Conservation (phyloP, 2,888 invertebrate species). For the Mellilla xanthometata region DNA sequence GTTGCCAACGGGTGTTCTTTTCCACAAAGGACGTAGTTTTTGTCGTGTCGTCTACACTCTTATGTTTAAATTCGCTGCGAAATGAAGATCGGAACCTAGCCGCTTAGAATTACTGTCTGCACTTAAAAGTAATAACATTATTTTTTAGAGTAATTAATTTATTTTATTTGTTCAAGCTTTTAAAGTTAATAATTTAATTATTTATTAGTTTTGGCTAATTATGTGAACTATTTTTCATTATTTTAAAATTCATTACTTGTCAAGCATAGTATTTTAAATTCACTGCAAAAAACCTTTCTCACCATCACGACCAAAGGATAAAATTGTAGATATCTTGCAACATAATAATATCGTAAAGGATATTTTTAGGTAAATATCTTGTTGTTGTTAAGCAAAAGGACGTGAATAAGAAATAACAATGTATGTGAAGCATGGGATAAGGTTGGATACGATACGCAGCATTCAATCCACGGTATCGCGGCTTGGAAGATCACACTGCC, state of each 20-base stretch:
- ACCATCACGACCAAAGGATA: too few relatives aligned
- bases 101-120: conserved; percentile 36
- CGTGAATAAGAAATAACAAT: conserved; percentile 57
- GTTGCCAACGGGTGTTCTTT: conserved; percentile 24
- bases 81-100: conserved; percentile 38
- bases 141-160: too few relatives aligned
- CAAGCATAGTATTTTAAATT: too few relatives aligned
- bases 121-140: too few relatives aligned
- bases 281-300: too few relatives aligned
- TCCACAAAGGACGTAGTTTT: conserved; percentile 42
- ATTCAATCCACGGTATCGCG: conserved; percentile 69
- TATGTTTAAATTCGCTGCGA: conserved; percentile 28
- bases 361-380: conserved; percentile 52
- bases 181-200: too few relatives aligned
- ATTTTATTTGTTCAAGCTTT: too few relatives aligned
- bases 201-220: too few relatives aligned
- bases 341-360: conserved; percentile 14
- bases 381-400: conserved; percentile 42
- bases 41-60: conserved; percentile 34
- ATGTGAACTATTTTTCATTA: too few relatives aligned
- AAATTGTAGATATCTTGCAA: too few relatives aligned
- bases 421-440: conserved; percentile 67
- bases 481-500: conserved; percentile 57
- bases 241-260: too few relatives aligned
- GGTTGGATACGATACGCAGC: conserved; percentile 60